Evolutionary conservation across 2,797 vertebrate species (phyloP), one percentile per base, ranked within the genome.

Genomic region (Poliocrania exsul): DNA sequence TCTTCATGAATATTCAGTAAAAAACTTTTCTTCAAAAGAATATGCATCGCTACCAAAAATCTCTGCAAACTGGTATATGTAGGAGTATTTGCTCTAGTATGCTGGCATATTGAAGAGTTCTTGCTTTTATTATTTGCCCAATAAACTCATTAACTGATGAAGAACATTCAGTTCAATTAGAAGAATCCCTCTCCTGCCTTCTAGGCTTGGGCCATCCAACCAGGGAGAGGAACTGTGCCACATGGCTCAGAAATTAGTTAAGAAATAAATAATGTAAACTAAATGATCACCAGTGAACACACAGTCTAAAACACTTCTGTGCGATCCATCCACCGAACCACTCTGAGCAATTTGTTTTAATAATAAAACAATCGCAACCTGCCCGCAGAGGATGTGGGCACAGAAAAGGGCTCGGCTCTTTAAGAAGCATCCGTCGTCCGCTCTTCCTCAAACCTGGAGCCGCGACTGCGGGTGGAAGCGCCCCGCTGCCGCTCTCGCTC

Each of bases 1-100:
- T 91, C 88, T 53, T 84, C 77, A 93, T 93, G 87, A 96, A 92
- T 92, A 93, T 91, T 93, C 90, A 95, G 53, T 82, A 86, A 94
- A 75, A 56, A 94, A 89, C 50, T 94, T 90, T 78, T 77, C 78
- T 62, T 94, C 81, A 83, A 46, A 67, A 88, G 86, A 91, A 91
- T 92, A 93, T 86, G 93, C 64, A 87, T 35, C 29, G 72, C 13
- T 85, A 81, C 24, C 9, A 54, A 91, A 78, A 86, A 83, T 37
- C 64, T 72, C 71, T 42, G 57, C 40, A 78, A 90, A 67, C 13
- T 25, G 50, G 49, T 47, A 54, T 51, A 37, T 26, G 65, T 57
- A 73, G n/a, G n/a, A 83, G 53, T 78, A 81, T 77, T 92, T 91
- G 67, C 69, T 72, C 57, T 72, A 56, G 67, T 21, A 78, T 12